Evolutionary conservation across 2,888 invertebrate genomes (phyloP).

Genomic region (Microctonus brassicae): DNA sequence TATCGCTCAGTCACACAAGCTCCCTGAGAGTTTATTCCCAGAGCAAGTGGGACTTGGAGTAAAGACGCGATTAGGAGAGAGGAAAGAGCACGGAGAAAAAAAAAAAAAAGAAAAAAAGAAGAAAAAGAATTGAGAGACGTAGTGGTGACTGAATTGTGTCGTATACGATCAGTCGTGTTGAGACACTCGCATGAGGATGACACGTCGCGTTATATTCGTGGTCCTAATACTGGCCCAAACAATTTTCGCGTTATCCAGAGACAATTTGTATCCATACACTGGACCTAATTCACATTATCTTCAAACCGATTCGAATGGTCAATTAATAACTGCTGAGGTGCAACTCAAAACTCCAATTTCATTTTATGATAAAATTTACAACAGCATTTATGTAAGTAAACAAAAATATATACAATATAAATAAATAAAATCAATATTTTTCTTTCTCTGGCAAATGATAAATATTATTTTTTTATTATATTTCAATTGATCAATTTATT

Average conservation of each 20-base stretch:
- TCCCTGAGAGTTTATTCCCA: neutral
- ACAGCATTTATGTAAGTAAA: slow-evolving; percentile 89
- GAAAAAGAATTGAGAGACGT: neutral
- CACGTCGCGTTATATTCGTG: slow-evolving; percentile 54
- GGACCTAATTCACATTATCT: slow-evolving; percentile 50
- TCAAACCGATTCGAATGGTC: slow-evolving; percentile 53
- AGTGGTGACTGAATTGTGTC: slow-evolving; percentile 5
- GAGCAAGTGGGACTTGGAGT: slow-evolving; percentile 5
- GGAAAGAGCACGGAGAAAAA: neutral
- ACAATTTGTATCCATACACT: slow-evolving; percentile 60
- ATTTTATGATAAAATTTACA: slow-evolving; percentile 84
- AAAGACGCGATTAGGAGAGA: slow-evolving; percentile 12
- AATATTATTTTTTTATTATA: no score
- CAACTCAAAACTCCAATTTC: slow-evolving; percentile 79
- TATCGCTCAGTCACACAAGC: slow-evolving; percentile 9
- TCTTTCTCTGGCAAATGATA: no score
- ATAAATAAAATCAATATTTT: no score
- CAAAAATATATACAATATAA: no score
- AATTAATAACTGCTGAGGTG: slow-evolving; percentile 72
- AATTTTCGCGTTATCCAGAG: slow-evolving; percentile 50
- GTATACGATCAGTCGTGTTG: slow-evolving; percentile 20
- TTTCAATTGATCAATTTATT: no score
- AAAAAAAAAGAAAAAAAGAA: neutral
- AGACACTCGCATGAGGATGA: slow-evolving; percentile 50
- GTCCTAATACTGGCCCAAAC: slow-evolving; percentile 38